These are phyloP conservation scores for Apogon talboti DNA, from an alignment of 2,797 vertebrate genomes.

Conservation along the genomic window DNA sequence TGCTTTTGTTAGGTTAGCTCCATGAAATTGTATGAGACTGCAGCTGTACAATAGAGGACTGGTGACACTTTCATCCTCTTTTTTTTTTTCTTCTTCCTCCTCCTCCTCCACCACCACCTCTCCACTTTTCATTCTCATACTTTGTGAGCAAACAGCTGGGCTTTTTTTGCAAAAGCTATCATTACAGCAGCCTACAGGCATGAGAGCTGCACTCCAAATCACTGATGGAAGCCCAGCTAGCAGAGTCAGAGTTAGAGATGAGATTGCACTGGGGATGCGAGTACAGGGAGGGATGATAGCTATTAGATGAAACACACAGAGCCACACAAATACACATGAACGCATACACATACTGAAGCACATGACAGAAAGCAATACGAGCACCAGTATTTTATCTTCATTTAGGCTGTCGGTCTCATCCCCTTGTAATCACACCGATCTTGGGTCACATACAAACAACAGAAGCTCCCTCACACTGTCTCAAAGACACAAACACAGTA, in stretches of 20 bases:
- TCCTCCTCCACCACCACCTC: constrained; percentile 36
- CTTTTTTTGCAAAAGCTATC: constrained; percentile 57
- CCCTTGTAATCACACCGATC: constrained; percentile 52
- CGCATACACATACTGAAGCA: constrained; percentile 28
- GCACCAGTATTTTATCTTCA: constrained; percentile 64
- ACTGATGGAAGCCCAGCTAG: constrained; percentile 67
- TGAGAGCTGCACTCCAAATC: constrained; percentile 62
- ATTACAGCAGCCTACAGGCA: constrained; percentile 70
- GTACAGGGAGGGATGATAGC: constrained; percentile 6
- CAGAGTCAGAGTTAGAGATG: constrained; percentile 60
- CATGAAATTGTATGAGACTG: constrained; percentile 57
- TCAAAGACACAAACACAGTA: constrained; percentile 46
- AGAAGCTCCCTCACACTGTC: constrained; percentile 24
- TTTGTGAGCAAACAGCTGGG: constrained; percentile 74
- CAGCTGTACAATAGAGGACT: constrained; percentile 65
- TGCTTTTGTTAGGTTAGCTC: constrained; percentile 70
- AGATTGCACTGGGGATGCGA: constrained; percentile 48
- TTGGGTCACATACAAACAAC: constrained; percentile 50
- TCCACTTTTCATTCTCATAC: constrained; percentile 64
- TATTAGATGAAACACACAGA: constrained; percentile 49
- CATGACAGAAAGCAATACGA: constrained; percentile 43
- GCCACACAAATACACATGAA: constrained; percentile 11
- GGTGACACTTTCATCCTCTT: constrained; percentile 57
- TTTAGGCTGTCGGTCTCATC: constrained; percentile 48
- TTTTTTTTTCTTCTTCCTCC: constrained; percentile 25